Conservation (phyloP, 2,888 invertebrate species). For the Marasmarcha lunaedactyla region DNA sequence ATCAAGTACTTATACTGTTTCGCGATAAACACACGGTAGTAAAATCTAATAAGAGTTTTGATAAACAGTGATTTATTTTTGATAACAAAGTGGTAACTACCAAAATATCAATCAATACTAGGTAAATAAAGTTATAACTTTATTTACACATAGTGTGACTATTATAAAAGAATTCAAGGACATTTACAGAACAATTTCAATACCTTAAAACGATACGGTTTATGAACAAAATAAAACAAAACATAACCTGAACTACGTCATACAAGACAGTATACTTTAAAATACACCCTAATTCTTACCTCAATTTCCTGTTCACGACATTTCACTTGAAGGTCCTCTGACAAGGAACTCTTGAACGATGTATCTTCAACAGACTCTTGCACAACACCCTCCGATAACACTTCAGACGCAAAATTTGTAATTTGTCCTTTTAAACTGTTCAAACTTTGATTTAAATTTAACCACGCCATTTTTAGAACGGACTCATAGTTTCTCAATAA, state of each 20-base stretch:
- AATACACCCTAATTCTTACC: constrained; percentile 62
- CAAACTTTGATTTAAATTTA: constrained; percentile 75
- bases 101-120: too few species aligned
- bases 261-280: constrained; percentile 7
- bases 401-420: constrained; percentile 88
- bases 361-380: constrained; percentile 42
- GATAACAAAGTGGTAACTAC: too few species aligned
- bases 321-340: constrained; percentile 65
- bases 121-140: too few species aligned
- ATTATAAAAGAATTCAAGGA: too few species aligned
- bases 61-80: too few species aligned
- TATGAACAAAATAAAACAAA: constrained; percentile 29
- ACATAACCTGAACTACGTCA: constrained; percentile 45
- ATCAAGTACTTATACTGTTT: too few species aligned
- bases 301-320: constrained; percentile 72
- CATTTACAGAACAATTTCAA: too few species aligned
- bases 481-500: constrained; percentile 35
- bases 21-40: too few species aligned
- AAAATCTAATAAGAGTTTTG: too few species aligned
- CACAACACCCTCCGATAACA: constrained; percentile 80
- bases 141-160: too few species aligned
- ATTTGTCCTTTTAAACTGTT: constrained; percentile 88
- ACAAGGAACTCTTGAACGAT: constrained; percentile 26
- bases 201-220: too few species aligned
- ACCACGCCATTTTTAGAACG: constrained; percentile 73